Evolutionary conservation across 2,113 vertebrate genomes (phyloP).

Genomic region (Malurus elegans): DNA sequence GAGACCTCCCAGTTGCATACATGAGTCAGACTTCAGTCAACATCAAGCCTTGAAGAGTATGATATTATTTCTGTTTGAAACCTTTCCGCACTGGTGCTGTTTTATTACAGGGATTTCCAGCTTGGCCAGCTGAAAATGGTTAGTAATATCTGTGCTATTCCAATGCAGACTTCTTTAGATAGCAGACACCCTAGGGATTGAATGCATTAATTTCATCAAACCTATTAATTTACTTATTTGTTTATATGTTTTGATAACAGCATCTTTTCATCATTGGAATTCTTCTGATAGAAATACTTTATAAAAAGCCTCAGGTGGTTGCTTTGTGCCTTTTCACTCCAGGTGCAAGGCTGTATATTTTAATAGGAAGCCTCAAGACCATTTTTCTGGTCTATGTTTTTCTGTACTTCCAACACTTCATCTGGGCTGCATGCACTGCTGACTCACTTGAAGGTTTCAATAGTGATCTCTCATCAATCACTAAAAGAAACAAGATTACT

Average conservation of each 20-base stretch:
- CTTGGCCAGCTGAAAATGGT: not conserved
- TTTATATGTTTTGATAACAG: not conserved
- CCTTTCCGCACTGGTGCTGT: not conserved
- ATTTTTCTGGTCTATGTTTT: not conserved
- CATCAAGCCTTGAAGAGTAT: not conserved
- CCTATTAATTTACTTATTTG: not conserved
- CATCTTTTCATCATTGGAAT: not conserved
- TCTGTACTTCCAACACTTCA: not conserved
- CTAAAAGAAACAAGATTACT: not conserved
- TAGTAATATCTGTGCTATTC: not conserved
- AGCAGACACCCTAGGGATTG: not conserved
- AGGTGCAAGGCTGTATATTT: not conserved
- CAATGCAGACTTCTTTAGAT: not conserved
- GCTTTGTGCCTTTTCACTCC: not conserved
- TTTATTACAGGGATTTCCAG: not conserved
- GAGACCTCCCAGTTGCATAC: not conserved
- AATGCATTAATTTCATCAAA: not conserved
- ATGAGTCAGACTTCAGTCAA: not conserved
- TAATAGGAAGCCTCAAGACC: not conserved
- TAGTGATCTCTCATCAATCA: not conserved
- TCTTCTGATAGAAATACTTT: not conserved
- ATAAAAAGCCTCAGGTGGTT: not conserved
- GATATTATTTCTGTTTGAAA: not conserved
- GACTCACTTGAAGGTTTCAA: conserved; percentile 27
- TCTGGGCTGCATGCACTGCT: not conserved